Conservation (phyloP, 2,113 vertebrate species). For the Haplotaxodon microlepis region DNA sequence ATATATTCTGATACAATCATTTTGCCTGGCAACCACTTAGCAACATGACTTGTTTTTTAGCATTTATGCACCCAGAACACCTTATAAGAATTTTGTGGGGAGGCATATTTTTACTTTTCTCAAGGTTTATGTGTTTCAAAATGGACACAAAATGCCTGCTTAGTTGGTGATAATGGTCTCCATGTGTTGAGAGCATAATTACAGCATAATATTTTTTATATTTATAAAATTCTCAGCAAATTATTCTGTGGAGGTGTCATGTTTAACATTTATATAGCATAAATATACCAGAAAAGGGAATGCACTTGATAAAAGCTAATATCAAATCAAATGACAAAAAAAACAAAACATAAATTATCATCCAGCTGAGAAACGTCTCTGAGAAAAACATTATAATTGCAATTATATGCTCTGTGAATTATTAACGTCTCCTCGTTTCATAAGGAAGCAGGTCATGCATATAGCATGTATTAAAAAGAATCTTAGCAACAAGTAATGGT, state of each 20-base stretch:
- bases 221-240: not conserved
- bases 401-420: conserved; percentile 41
- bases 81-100: not conserved
- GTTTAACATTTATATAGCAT: not conserved
- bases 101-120: not conserved
- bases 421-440: conserved; percentile 37
- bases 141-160: not conserved
- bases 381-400: conserved; percentile 24
- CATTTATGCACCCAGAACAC: not conserved
- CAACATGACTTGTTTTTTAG: not conserved
- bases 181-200: not conserved
- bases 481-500: conserved; percentile 42
- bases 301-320: not conserved
- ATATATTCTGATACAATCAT: not conserved
- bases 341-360: not conserved
- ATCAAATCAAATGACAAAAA: not conserved
- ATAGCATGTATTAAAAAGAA: not conserved
- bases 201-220: not conserved
- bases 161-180: too few relatives aligned
- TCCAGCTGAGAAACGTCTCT: conserved; percentile 1
- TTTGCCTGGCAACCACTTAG: not conserved
- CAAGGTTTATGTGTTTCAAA: not conserved
- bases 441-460: conserved; percentile 17
- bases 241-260: not conserved
- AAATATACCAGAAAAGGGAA: not conserved